Conservation (phyloP, 2,888 invertebrate species). For the Odontocerum albicorne region DNA sequence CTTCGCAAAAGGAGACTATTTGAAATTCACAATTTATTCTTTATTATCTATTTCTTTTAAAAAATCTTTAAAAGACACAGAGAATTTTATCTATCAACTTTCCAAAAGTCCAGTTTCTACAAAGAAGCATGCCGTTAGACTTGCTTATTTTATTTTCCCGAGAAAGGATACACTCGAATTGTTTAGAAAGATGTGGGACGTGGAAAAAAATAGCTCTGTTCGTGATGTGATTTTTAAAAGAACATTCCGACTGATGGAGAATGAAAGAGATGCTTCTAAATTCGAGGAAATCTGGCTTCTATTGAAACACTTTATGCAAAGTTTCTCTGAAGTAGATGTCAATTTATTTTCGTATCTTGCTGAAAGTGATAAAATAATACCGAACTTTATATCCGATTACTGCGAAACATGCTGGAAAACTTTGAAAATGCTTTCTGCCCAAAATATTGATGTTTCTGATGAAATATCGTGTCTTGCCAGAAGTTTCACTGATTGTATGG, state of each 20-base stretch:
- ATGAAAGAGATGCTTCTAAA: constrained; percentile 6
- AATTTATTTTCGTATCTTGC: constrained; percentile 19
- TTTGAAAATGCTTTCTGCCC: constrained; percentile 12
- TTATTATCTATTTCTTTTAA: constrained; percentile 38
- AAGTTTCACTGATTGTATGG: constrained; percentile 7
- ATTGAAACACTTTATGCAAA: constrained; percentile 17
- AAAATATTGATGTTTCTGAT: constrained; percentile 10
- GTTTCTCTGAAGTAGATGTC: constrained; percentile 21
- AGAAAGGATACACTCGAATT: constrained; percentile 31
- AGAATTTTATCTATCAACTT: constrained; percentile 38
- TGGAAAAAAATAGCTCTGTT: constrained; percentile 27
- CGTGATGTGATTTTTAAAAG: constrained; percentile 26
- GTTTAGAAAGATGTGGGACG: constrained; percentile 22
- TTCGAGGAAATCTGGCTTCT: constrained; percentile 12
- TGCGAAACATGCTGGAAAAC: constrained; percentile 19
- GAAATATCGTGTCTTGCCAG: constrained; percentile 1
- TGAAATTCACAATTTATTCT: constrained; percentile 32
- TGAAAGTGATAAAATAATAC: background rate
- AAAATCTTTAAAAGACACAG: constrained; percentile 34
- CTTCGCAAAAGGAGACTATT: constrained; percentile 39
- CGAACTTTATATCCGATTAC: constrained; percentile 14
- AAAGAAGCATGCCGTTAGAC: constrained; percentile 42
- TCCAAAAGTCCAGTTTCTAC: constrained; percentile 39
- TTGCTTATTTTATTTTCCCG: constrained; percentile 38
- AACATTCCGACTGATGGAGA: constrained; percentile 16